Evolutionary conservation across 2,888 invertebrate genomes (phyloP).

Genomic region (Anorthoa munda): DNA sequence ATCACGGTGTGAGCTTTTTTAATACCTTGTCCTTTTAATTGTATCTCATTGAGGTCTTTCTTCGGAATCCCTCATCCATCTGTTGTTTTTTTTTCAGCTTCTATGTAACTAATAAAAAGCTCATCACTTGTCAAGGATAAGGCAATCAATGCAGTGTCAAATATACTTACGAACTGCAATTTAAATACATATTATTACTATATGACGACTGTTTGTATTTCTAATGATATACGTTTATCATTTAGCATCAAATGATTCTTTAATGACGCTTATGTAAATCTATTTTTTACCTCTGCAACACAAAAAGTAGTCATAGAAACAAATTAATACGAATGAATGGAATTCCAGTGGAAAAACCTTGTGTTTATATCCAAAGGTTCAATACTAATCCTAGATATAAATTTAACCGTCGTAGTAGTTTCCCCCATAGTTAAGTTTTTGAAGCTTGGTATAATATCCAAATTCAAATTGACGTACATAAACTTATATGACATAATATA

Average conservation of each 20-base stretch:
- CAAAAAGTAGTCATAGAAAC: constrained; percentile 51
- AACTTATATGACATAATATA: too few species aligned
- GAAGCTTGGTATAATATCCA: too few species aligned
- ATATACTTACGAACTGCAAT: constrained; percentile 17
- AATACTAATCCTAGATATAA: neutral
- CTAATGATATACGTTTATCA: constrained; percentile 46
- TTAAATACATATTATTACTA: constrained; percentile 35
- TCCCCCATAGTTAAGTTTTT: too few species aligned
- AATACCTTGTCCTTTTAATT: neutral
- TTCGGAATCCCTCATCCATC: neutral
- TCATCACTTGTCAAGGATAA: constrained; percentile 2
- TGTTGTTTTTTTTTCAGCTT: neutral
- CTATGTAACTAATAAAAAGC: neutral
- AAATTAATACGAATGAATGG: constrained; percentile 42
- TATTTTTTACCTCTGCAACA: constrained; percentile 43
- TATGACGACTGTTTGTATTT: constrained; percentile 39
- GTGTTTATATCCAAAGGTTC: neutral
- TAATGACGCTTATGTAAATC: constrained; percentile 51
- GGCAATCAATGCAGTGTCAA: constrained; percentile 32
- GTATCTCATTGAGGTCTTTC: neutral
- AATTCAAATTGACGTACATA: too few species aligned
- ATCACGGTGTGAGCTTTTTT: neutral
- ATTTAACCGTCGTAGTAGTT: neutral
- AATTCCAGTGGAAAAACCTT: constrained; percentile 24
- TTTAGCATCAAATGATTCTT: constrained; percentile 52